Base-by-base conservation (phyloP, 30 jellyfish, hydroid and myxozoan species). In the Mastigias papua region DNA sequence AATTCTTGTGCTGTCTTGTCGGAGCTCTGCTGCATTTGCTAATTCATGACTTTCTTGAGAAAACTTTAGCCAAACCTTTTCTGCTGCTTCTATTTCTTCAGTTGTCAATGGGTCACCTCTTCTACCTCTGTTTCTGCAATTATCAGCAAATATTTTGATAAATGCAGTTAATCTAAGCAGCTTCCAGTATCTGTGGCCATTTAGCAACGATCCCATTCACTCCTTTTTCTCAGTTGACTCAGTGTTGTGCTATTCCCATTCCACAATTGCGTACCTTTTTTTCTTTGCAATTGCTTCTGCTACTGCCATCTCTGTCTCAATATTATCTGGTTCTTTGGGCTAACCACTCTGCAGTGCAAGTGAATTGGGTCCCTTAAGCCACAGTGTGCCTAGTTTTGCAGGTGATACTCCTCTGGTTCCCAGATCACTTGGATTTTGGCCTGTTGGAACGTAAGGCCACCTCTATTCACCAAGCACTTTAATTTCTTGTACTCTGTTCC, bases 401-500 rank as follows among this genome's bases (percentile, higher is more conserved):
- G 86, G 86, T 49, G 78, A 34, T 64, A 72, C 80, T 19, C 94
- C 94, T 85, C 89, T 57, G 28, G 88, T 85, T 48, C 94, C 94
- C 62, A 72, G 34, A 30, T 85, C 94, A 58, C 79, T 57, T 10
- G 94, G 89, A 78, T 85, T 73, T 46, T 73, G 80, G 26, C 73
- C 78, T 15, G 94, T 85, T 31, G 94, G 94, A 6, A 73, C 88
- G 51, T 61, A 77, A 31, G 67, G 74, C 95, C 97, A 90, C 27
- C 19, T 46, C 78, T 78, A 29, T 64, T 49, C 70, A 23, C 62
- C 81, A 62, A 50, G 42, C 57, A 71, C 77, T 30, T 73, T 48
- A 11, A 81, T 82, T 77, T 84, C 89, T 23, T 66, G 63, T 28
- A 75, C 91, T 73, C 97, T 62, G 86, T 90, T 83, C 51, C 91